Conservation (phyloP, 2,113 vertebrate genomes). For the Sterna hirundo region DNA sequence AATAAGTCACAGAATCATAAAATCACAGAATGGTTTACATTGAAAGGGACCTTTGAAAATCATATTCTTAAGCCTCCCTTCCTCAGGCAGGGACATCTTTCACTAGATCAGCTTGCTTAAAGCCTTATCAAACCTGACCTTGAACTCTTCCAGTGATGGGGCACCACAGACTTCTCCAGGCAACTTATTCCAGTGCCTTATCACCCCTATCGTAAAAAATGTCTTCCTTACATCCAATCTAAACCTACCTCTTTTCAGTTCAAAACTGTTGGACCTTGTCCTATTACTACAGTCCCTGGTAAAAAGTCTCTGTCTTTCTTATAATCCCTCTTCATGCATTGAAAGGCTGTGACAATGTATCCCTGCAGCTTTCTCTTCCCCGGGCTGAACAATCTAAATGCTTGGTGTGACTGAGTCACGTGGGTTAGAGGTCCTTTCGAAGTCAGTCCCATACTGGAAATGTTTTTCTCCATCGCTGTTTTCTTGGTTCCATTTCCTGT, state of each 20-base stretch:
- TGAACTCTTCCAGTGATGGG: not conserved
- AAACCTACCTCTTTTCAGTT: not conserved
- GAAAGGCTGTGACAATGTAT: not conserved
- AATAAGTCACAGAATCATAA: not conserved
- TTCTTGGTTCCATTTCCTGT: not conserved
- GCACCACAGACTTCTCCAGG: not conserved
- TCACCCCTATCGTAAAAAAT: not conserved
- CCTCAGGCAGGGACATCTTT: not conserved
- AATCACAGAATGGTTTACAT: not conserved
- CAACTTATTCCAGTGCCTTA: not conserved
- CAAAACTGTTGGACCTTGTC: not conserved
- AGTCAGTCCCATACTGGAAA: not conserved
- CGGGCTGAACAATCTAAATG: not conserved
- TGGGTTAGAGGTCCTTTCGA: not conserved
- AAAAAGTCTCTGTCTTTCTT: not conserved
- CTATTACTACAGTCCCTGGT: not conserved
- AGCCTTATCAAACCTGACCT: not conserved
- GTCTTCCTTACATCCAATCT: not conserved
- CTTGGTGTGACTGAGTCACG: not conserved
- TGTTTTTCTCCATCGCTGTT: not conserved
- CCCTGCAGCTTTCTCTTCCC: not conserved
- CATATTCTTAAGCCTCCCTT: accelerated
- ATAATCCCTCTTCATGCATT: not conserved
- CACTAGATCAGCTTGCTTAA: not conserved
- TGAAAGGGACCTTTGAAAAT: not conserved